Conservation (phyloP, 1,140 invertebrate genomes). For the Drosophila lini region DNA sequence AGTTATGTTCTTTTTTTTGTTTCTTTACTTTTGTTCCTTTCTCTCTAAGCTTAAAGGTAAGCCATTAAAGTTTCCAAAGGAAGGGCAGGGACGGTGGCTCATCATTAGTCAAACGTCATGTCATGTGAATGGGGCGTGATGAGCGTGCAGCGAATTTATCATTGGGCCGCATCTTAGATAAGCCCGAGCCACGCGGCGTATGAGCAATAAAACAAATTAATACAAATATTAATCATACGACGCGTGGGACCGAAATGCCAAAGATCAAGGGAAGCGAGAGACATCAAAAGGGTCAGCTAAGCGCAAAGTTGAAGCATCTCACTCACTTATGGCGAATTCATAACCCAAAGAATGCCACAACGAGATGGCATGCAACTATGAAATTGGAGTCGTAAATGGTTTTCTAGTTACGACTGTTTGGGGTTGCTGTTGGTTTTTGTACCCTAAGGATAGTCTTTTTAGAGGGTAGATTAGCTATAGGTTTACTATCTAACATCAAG, state of each 20-base stretch:
- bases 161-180: constrained; percentile 42
- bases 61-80: constrained; percentile 27
- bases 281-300: constrained; percentile 28
- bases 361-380: constrained; percentile 14
- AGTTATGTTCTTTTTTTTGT: constrained; percentile 1
- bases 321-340: constrained; percentile 13
- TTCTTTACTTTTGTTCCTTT: constrained; percentile 8
- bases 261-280: constrained; percentile 7
- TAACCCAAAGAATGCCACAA: constrained; percentile 2
- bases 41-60: constrained; percentile 22
- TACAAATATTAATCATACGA: constrained; percentile 68
- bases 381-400: constrained; percentile 41
- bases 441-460: neutral
- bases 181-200: constrained; percentile 34
- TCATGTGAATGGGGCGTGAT: constrained; percentile 35
- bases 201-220: constrained; percentile 66
- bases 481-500: neutral
- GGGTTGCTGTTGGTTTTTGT: constrained; percentile 2
- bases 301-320: constrained; percentile 15
- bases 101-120: constrained; percentile 62
- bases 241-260: constrained; percentile 39
- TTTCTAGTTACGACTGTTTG: constrained; percentile 19
- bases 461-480: neutral
- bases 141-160: constrained; percentile 58
- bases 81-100: neutral